A percentile compares a stretch with the other conserved stretches of the same genome.
These are phyloP conservation scores for Oncorhynchus gorbuscha DNA, from an alignment of 2,113 vertebrate species.

Conservation along the genomic window DNA sequence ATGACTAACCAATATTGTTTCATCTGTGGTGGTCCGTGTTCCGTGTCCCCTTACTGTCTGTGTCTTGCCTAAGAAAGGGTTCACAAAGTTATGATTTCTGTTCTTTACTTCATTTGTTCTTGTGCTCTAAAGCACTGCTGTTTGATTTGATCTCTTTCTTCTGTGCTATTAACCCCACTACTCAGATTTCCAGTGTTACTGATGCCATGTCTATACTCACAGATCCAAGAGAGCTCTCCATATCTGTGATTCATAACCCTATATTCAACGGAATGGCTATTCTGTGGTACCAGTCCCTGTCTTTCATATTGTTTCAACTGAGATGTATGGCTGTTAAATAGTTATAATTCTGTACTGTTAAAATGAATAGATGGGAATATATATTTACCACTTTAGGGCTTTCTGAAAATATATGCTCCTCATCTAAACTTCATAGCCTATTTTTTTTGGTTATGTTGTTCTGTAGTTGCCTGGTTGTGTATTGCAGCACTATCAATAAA, in stretches of 20 bases:
- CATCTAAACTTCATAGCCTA: constrained; percentile 5
- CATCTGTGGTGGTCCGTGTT: too few relatives aligned
- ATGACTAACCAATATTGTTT: too few relatives aligned
- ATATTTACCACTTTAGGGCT: background rate
- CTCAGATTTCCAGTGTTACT: background rate
- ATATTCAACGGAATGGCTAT: background rate
- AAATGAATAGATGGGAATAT: constrained; percentile 4
- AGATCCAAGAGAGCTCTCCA: background rate
- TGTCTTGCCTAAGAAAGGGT: too few relatives aligned
- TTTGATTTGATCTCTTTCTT: background rate
- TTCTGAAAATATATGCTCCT: constrained; percentile 25
- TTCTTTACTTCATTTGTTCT: background rate
- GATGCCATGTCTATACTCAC: background rate
- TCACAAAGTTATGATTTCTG: too few relatives aligned
- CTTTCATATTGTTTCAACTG: background rate
- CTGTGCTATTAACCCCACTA: background rate
- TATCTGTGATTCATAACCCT: background rate
- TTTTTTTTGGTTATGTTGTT: constrained; percentile 36
- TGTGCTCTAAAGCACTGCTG: background rate
- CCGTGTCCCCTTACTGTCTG: too few relatives aligned
- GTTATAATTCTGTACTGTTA: background rate
- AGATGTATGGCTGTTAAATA: background rate
- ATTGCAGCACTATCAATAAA: constrained; percentile 64
- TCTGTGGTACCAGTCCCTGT: background rate
- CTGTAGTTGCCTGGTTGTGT: constrained; percentile 30